Conservation (phyloP, 2,888 invertebrate species). For the Torymus aiolomorphi region DNA sequence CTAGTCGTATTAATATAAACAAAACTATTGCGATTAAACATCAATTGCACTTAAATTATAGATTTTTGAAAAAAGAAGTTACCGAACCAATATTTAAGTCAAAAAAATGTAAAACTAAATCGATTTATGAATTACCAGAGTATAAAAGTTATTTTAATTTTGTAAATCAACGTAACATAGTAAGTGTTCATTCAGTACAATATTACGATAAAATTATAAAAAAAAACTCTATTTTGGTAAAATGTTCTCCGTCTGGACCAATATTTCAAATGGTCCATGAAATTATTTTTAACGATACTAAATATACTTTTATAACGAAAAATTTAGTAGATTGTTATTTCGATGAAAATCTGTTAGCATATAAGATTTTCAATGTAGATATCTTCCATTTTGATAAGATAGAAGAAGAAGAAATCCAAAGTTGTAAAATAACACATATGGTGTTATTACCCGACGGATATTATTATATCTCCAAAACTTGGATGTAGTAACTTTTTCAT, state of each 20-base stretch:
- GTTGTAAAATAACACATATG: not conserved
- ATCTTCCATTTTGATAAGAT: not conserved
- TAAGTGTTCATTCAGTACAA: not conserved
- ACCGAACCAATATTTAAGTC: not conserved
- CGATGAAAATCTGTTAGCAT: not conserved
- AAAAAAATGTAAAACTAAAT: not conserved
- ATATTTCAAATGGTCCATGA: not conserved
- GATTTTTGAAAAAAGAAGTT: not conserved
- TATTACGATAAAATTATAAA: not conserved
- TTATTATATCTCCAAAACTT: constrained; percentile 14
- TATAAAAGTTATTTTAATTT: not conserved
- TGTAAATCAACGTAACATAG: not conserved
- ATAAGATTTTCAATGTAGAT: constrained; percentile 6
- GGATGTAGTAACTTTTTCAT: not conserved
- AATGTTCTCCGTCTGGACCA: not conserved
- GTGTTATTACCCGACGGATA: constrained; percentile 3
- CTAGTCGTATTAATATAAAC: not conserved
- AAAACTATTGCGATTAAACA: constrained; percentile 7
- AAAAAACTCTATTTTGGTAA: not conserved
- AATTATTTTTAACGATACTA: not conserved
- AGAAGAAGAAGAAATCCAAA: not conserved
- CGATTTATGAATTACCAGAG: not conserved
- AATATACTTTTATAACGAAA: not conserved
- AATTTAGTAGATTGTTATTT: constrained; percentile 8
- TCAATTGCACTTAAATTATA: not conserved